Evolutionary conservation across 1,140 invertebrate genomes (phyloP).

Genomic region (Diploscapter pachys): DNA sequence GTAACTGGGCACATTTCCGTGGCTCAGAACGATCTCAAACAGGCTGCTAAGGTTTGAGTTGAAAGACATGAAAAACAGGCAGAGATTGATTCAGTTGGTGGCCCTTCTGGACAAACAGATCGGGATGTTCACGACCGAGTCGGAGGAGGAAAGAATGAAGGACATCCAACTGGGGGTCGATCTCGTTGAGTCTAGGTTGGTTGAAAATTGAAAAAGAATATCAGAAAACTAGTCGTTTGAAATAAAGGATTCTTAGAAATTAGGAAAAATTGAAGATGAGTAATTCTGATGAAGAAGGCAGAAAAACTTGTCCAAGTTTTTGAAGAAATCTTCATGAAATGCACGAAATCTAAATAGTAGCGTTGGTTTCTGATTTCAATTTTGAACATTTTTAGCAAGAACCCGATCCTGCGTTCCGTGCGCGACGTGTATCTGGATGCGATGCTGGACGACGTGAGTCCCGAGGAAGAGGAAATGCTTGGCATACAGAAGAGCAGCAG

Average conservation of each 20-base stretch:
- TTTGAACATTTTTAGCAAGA: neutral
- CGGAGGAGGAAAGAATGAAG: constrained; percentile 16
- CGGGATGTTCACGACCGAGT: constrained; percentile 66
- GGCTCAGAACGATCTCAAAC: constrained; percentile 83
- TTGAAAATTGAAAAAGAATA: constrained; percentile 3
- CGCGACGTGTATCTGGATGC: constrained; percentile 7
- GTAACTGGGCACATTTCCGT: constrained; percentile 72
- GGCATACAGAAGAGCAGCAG: neutral
- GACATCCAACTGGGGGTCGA: constrained; percentile 34
- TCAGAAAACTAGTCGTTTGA: constrained; percentile 14
- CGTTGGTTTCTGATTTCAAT: no score
- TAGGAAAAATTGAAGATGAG: neutral
- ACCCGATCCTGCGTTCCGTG: neutral
- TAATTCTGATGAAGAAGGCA: no score
- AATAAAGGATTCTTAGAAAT: neutral
- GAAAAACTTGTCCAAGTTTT: no score
- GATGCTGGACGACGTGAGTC: constrained; percentile 19
- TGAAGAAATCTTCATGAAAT: no score
- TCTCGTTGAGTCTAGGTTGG: constrained; percentile 2
- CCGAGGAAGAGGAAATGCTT: constrained; percentile 23
- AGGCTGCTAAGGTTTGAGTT: constrained; percentile 89
- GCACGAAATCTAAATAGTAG: no score
- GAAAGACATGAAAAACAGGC: constrained; percentile 62
- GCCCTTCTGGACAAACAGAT: constrained; percentile 75
- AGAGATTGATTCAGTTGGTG: constrained; percentile 16